Conservation (phyloP, 2,888 invertebrate species). For the Amblyjoppa proteus region DNA sequence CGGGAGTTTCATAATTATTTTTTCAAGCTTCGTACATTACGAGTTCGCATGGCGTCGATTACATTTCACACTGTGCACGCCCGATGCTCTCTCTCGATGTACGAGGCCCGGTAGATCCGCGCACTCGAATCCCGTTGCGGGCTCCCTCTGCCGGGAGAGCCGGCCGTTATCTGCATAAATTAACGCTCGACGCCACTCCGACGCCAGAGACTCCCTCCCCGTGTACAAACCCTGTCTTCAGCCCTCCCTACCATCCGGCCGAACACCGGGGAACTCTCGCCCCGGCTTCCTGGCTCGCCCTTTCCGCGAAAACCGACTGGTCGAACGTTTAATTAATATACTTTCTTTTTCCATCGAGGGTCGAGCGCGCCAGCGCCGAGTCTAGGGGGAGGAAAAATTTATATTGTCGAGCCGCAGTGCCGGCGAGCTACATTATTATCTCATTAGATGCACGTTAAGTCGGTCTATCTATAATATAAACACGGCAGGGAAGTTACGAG, state of each 20-base stretch:
- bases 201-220: constrained; percentile 28
- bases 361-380: background rate
- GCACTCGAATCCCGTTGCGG: constrained; percentile 4
- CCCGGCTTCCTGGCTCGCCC: background rate
- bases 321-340: constrained; percentile 43
- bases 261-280: background rate
- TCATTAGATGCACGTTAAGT: constrained; percentile 15
- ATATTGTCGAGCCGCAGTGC: background rate
- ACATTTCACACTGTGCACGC: background rate
- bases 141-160: background rate
- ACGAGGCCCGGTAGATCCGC: constrained; percentile 3
- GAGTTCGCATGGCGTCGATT: background rate
- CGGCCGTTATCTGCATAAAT: constrained; percentile 40
- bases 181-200: constrained; percentile 52
- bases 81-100: background rate
- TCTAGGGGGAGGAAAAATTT: background rate
- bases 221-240: background rate
- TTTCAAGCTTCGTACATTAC: background rate
- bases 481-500: background rate
- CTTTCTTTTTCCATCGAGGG: background rate
- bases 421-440: constrained; percentile 10
- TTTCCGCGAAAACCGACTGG: constrained; percentile 16
- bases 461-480: background rate
- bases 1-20: too few relatives aligned
- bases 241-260: background rate